Evolutionary conservation across 2,888 invertebrate species (phyloP).

Genomic region (Halictus quadricinctus): DNA sequence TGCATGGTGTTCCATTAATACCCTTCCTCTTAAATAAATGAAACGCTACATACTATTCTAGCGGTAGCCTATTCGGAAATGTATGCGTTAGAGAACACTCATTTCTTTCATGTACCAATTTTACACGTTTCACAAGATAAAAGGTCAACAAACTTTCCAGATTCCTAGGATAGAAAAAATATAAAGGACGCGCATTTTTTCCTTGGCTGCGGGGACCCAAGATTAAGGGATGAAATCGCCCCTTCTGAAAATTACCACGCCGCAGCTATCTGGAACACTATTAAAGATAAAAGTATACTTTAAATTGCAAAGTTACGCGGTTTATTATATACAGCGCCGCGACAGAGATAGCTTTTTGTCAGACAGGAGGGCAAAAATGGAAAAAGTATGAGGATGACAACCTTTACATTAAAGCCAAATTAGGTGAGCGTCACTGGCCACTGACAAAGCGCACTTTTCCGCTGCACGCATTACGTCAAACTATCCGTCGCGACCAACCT

Average conservation of each 20-base stretch:
- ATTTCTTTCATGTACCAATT: background rate
- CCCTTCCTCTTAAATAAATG: background rate
- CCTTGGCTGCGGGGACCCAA: background rate
- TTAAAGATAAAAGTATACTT: slow-evolving; percentile 10
- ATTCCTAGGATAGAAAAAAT: background rate
- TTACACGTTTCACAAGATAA: background rate
- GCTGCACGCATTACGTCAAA: slow-evolving; percentile 2
- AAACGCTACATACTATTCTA: background rate
- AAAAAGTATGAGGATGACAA: background rate
- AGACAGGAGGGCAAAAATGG: background rate
- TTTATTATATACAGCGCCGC: background rate
- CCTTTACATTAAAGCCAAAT: slow-evolving; percentile 7
- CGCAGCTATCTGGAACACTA: background rate
- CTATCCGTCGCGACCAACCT: background rate
- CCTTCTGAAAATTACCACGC: slow-evolving; percentile 1
- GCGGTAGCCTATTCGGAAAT: background rate
- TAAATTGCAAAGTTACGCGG: slow-evolving; percentile 6
- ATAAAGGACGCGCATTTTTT: background rate
- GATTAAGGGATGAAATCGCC: background rate
- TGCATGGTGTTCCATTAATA: background rate
- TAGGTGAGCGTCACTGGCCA: background rate
- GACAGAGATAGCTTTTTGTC: slow-evolving; percentile 3
- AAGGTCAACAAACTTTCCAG: background rate
- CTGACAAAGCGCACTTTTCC: background rate
- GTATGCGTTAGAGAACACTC: background rate